phyloP scores from a whole-genome alignment of 1,140 invertebrate species.

The Parasteatoda tepidariorum region DNA sequence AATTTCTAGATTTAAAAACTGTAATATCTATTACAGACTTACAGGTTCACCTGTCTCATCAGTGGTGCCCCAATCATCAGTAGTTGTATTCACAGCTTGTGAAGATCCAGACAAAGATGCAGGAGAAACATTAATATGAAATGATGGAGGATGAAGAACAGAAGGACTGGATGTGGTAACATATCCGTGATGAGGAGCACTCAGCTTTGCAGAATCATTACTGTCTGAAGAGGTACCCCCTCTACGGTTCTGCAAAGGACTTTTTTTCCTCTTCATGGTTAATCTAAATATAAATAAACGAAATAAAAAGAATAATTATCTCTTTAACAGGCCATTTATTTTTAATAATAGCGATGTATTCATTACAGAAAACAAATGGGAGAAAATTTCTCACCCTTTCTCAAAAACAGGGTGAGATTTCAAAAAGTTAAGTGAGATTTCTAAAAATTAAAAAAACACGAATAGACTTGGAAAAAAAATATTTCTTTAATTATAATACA shows the following conservation, averaged over 20 bases:
- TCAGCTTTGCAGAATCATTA: slow-evolving; percentile 42
- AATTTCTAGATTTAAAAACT: too few relatives aligned
- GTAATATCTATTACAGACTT: too few relatives aligned
- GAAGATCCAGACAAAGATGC: slow-evolving; percentile 18
- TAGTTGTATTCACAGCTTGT: slow-evolving; percentile 33
- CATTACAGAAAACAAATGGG: too few relatives aligned
- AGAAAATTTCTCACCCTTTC: too few relatives aligned
- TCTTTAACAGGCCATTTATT: too few relatives aligned
- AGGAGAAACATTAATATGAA: slow-evolving; percentile 26
- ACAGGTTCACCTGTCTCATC: slow-evolving; percentile 31
- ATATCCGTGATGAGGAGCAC: not conserved
- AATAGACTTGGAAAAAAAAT: too few relatives aligned
- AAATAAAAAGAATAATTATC: too few relatives aligned
- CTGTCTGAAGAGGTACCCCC: slow-evolving; percentile 45
- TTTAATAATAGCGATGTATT: too few relatives aligned
- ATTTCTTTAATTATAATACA: too few relatives aligned
- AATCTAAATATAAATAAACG: not conserved
- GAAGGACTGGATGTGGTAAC: slow-evolving; percentile 37
- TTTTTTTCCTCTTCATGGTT: slow-evolving; percentile 57
- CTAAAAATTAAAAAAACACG: too few relatives aligned
- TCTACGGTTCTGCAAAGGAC: slow-evolving; percentile 27
- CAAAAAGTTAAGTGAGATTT: too few relatives aligned
- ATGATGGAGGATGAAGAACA: slow-evolving; percentile 34
- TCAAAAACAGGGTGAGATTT: too few relatives aligned
- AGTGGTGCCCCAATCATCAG: slow-evolving; percentile 36